Conservation (phyloP, 2,888 invertebrate species). For the Acleris literana region DNA sequence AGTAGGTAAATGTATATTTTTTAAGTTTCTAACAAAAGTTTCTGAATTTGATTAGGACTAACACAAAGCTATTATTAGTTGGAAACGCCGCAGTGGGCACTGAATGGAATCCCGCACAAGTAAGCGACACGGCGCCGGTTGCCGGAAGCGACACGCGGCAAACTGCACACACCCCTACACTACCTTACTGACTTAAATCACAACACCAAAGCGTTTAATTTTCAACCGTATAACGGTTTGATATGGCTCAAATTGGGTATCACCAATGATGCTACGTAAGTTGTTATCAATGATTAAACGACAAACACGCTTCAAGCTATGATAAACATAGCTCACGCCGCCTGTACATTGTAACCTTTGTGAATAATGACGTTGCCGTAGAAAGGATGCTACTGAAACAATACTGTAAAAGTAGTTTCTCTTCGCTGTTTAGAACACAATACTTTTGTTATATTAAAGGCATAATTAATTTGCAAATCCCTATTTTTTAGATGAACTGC, state of each 20-base stretch:
- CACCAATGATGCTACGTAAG: neutral
- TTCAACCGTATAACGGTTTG: neutral
- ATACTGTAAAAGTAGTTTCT: too few relatives aligned
- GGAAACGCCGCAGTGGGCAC: neutral
- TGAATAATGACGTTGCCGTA: constrained; percentile 5
- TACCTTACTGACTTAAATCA: neutral
- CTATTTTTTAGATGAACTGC: too few relatives aligned
- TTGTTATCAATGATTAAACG: neutral
- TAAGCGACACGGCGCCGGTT: constrained; percentile 22
- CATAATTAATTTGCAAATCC: too few relatives aligned
- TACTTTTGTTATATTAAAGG: too few relatives aligned
- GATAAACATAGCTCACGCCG: constrained; percentile 17
- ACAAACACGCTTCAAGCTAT: constrained; percentile 7
- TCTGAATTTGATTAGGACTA: neutral
- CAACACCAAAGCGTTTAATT: neutral
- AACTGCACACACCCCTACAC: constrained; percentile 1
- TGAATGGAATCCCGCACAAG: constrained; percentile 15
- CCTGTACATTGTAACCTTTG: constrained; percentile 10
- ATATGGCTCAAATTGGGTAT: neutral
- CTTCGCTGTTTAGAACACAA: neutral
- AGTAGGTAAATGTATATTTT: too few relatives aligned
- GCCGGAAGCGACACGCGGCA: constrained; percentile 18
- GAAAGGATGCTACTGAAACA: neutral
- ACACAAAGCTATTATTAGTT: constrained; percentile 22
- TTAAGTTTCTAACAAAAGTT: neutral